phyloP scores from a whole-genome alignment of 2,797 vertebrate genomes.

The Protosalanx chinensis region DNA sequence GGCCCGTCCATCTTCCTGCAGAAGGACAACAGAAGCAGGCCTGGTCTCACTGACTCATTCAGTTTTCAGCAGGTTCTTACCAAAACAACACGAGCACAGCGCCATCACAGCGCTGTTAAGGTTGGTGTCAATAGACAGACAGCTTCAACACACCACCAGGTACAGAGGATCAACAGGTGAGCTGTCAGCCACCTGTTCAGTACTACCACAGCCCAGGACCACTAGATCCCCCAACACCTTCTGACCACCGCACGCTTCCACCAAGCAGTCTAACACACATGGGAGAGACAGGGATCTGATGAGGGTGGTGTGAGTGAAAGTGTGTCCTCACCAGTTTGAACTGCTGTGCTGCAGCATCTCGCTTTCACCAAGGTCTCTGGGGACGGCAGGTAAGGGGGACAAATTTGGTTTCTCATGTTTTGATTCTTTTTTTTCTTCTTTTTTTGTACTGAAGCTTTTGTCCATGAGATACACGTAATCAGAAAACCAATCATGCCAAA shows the following conservation, averaged over 20 bases:
- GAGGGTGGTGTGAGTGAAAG: constrained; percentile 54
- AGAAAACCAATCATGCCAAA: constrained; percentile 46
- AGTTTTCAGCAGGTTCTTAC: background rate
- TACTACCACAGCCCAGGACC: background rate
- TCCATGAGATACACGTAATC: constrained; percentile 42
- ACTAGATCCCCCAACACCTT: constrained; percentile 18
- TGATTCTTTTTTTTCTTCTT: constrained; percentile 30
- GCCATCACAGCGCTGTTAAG: too few species aligned
- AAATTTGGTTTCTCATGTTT: constrained; percentile 58
- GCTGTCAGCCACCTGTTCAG: background rate
- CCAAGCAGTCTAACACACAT: constrained; percentile 36
- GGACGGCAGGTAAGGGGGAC: constrained; percentile 77
- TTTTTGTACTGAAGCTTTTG: background rate
- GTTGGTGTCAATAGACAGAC: too few species aligned
- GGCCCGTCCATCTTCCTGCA: constrained; percentile 88
- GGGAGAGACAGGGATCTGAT: background rate
- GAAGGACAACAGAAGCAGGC: constrained; percentile 24
- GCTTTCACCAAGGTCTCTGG: constrained; percentile 77
- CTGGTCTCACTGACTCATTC: too few species aligned
- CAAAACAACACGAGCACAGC: background rate
- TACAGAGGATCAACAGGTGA: background rate
- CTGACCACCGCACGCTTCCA: constrained; percentile 29
- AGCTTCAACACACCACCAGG: too few species aligned
- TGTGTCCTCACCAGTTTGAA: constrained; percentile 76
- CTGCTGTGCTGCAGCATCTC: constrained; percentile 76